Percentiles rank a stretch among this genome's conserved stretches.
These are phyloP conservation scores for Synergus laeviventris DNA, from an alignment of 2,888 invertebrate species.

Conservation along the genomic window DNA sequence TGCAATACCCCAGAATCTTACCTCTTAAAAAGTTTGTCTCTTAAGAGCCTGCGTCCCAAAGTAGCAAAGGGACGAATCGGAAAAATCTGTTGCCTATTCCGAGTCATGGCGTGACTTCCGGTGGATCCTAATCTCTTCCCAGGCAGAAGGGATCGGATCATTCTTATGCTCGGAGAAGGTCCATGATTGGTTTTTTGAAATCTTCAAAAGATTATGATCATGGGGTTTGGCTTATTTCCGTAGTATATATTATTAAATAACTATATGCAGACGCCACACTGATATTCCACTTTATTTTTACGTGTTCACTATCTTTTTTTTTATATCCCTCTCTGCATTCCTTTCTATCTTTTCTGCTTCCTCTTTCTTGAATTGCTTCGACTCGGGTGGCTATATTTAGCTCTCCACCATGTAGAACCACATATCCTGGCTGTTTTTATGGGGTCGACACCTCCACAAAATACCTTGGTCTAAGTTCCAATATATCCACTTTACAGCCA, in stretches of 20 bases:
- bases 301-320: slow-evolving; percentile 39
- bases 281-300: slow-evolving; percentile 39
- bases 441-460: slow-evolving; percentile 64
- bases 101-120: slow-evolving; percentile 63
- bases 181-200: slow-evolving; percentile 6
- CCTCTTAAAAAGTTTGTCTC: slow-evolving; percentile 78
- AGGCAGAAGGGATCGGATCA: slow-evolving; percentile 27
- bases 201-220: slow-evolving; percentile 4
- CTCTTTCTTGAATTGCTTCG: slow-evolving; percentile 59
- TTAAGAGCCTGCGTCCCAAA: slow-evolving; percentile 77
- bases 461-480: slow-evolving; percentile 38
- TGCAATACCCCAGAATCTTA: slow-evolving; percentile 62
- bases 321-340: slow-evolving; percentile 43
- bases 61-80: slow-evolving; percentile 78
- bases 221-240: slow-evolving; percentile 11
- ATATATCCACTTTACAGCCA: slow-evolving; percentile 1
- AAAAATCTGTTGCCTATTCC: slow-evolving; percentile 77
- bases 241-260: background rate
- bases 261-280: slow-evolving; percentile 5
- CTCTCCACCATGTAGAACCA: slow-evolving; percentile 55
- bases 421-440: slow-evolving; percentile 56
- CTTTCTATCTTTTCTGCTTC: slow-evolving; percentile 31
- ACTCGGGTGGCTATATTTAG: slow-evolving; percentile 65
- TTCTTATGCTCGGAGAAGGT: slow-evolving; percentile 16
- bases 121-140: slow-evolving; percentile 21